phyloP scores from a whole-genome alignment of 1,140 invertebrate genomes.

The Drosophila tsacasi region DNA sequence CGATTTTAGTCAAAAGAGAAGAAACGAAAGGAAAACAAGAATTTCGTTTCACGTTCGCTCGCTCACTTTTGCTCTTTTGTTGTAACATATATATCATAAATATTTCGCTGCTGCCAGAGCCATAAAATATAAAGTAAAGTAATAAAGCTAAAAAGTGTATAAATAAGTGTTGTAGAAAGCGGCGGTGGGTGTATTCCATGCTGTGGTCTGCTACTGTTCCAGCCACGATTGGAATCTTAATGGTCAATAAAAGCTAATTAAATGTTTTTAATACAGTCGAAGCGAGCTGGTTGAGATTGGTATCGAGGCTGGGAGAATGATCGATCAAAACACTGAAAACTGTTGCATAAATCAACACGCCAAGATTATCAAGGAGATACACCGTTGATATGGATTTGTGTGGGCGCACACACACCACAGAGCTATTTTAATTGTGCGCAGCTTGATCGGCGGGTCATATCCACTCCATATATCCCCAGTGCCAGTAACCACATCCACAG shows the following conservation, averaged over 20 bases:
- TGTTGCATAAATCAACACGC: slow-evolving; percentile 65
- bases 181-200: slow-evolving; percentile 55
- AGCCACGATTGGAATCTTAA: slow-evolving; percentile 73
- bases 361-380: slow-evolving; percentile 42
- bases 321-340: slow-evolving; percentile 65
- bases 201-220: slow-evolving; percentile 57
- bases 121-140: slow-evolving; percentile 70
- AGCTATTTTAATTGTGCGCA: slow-evolving; percentile 55
- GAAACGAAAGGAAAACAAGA: not conserved
- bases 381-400: slow-evolving; percentile 18
- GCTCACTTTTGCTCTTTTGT: slow-evolving; percentile 56
- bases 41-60: slow-evolving; percentile 28
- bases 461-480: slow-evolving; percentile 12
- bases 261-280: slow-evolving; percentile 56
- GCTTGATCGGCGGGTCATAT: slow-evolving; percentile 21
- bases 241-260: slow-evolving; percentile 77
- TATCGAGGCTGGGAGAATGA: slow-evolving; percentile 20
- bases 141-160: slow-evolving; percentile 57
- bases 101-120: slow-evolving; percentile 60
- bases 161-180: slow-evolving; percentile 66
- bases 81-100: slow-evolving; percentile 77
- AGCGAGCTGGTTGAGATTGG: slow-evolving; percentile 11
- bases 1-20: slow-evolving; percentile 61
- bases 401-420: slow-evolving; percentile 33
- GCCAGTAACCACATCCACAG: slow-evolving; percentile 8